A percentile compares a stretch with the other conserved stretches of the same genome.
phyloP scores from a whole-genome alignment of 2,113 vertebrate genomes.

The Megaleporinus macrocephalus region DNA sequence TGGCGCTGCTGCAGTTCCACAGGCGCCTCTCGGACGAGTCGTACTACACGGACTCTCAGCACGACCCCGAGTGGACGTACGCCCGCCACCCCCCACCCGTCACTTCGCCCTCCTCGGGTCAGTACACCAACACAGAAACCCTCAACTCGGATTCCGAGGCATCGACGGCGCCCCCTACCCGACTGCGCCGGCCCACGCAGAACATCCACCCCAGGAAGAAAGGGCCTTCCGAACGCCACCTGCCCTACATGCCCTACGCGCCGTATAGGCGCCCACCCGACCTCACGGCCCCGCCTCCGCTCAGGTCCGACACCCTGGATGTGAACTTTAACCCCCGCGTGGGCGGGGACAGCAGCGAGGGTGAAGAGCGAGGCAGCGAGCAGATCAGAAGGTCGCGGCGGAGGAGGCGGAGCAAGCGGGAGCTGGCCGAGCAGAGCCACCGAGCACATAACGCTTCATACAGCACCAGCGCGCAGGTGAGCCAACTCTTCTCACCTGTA shows the following conservation, averaged over 20 bases:
- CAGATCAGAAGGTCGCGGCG: conserved; percentile 77
- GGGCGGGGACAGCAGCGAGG: conserved; percentile 87
- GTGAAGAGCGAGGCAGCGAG: conserved; percentile 79
- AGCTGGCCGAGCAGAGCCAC: conserved; percentile 70
- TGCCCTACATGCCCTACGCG: conserved; percentile 55
- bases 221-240: conserved; percentile 62
- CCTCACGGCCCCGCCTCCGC: conserved; percentile 38
- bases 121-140: conserved; percentile 86
- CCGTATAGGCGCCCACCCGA: conserved; percentile 56
- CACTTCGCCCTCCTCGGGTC: conserved; percentile 81
- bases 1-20: conserved; percentile 70
- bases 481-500: too few species aligned
- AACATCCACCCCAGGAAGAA: conserved; percentile 75
- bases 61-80: conserved; percentile 78
- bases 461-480: conserved; percentile 30
- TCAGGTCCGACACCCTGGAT: conserved; percentile 79
- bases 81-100: conserved; percentile 74
- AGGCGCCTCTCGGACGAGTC: conserved; percentile 74
- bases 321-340: conserved; percentile 93
- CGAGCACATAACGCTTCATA: conserved; percentile 18
- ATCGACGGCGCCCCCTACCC: conserved; percentile 80
- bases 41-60: conserved; percentile 78
- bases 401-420: conserved; percentile 80
- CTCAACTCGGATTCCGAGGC: conserved; percentile 89
- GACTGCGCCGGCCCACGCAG: conserved; percentile 66